Evolutionary conservation across 2,797 vertebrate species (phyloP).

Genomic region (Odontamblyopus rebecca): DNA sequence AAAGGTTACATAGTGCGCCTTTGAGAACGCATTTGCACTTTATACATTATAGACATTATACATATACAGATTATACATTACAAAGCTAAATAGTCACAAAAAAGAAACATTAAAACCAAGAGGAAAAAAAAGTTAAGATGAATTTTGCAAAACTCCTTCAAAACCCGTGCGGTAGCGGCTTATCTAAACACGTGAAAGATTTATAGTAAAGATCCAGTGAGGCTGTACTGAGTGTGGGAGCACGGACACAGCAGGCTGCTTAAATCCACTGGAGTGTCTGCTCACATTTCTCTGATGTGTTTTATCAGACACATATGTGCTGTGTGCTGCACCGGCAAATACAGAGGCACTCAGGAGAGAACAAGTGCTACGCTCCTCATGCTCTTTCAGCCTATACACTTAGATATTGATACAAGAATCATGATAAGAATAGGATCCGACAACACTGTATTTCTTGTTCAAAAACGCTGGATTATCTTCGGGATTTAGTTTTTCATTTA

Average conservation of each 20-base stretch:
- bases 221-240: constrained; percentile 21
- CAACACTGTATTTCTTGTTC: neutral
- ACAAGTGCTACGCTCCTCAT: constrained; percentile 33
- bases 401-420: constrained; percentile 14
- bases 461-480: too few relatives aligned
- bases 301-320: constrained; percentile 23
- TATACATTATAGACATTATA: too few relatives aligned
- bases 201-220: constrained; percentile 6
- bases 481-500: neutral
- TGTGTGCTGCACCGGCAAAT: constrained; percentile 17
- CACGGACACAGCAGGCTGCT: constrained; percentile 17
- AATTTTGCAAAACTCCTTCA: neutral
- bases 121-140: neutral
- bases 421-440: neutral
- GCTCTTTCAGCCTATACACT: constrained; percentile 53
- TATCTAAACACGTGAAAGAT: neutral
- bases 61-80: too few relatives aligned
- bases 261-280: constrained; percentile 30
- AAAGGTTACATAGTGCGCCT: too few relatives aligned
- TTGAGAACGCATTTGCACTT: too few relatives aligned
- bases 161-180: neutral
- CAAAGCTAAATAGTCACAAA: neutral
- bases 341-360: constrained; percentile 40
- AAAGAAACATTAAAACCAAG: neutral
- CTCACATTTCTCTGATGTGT: constrained; percentile 27